Evolutionary conservation across 2,888 invertebrate genomes (phyloP).

Genomic region (Seira musarum): DNA sequence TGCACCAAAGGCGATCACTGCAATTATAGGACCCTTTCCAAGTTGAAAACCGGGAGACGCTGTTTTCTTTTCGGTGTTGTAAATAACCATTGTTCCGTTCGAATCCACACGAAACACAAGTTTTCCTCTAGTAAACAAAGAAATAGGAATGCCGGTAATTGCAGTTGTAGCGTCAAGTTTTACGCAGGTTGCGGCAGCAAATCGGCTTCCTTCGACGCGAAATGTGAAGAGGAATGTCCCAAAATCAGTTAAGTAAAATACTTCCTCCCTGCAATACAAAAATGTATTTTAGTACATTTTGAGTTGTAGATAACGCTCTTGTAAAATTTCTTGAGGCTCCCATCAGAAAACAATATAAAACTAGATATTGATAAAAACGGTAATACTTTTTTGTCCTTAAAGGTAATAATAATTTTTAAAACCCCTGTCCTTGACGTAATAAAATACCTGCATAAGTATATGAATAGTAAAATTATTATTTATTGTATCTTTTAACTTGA

Average conservation of each 20-base stretch:
- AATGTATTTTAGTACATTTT: too few relatives aligned
- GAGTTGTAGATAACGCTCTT: too few relatives aligned
- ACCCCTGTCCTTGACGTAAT: too few relatives aligned
- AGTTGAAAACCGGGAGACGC: constrained; percentile 67
- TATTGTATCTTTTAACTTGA: too few relatives aligned
- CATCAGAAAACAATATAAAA: too few relatives aligned
- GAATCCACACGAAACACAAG: constrained; percentile 67
- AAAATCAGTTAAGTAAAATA: constrained; percentile 67
- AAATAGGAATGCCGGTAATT: constrained; percentile 66
- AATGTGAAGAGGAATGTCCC: constrained; percentile 67
- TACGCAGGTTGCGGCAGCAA: constrained; percentile 68
- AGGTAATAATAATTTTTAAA: background rate
- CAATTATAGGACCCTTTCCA: constrained; percentile 66
- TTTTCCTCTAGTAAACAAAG: constrained; percentile 60
- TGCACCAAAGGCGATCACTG: constrained; percentile 49
- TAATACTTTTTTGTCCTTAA: background rate
- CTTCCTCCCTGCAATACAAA: constrained; percentile 57
- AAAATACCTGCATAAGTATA: too few relatives aligned
- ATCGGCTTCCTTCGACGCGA: constrained; percentile 65
- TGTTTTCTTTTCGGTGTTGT: constrained; percentile 68
- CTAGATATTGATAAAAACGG: background rate
- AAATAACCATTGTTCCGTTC: constrained; percentile 65
- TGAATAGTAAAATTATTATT: too few relatives aligned
- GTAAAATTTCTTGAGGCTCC: too few relatives aligned
- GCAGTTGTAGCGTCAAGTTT: constrained; percentile 66